These are phyloP conservation scores for Microtus oregoni DNA, from an alignment of 2,113 vertebrate species.

Conservation along the genomic window DNA sequence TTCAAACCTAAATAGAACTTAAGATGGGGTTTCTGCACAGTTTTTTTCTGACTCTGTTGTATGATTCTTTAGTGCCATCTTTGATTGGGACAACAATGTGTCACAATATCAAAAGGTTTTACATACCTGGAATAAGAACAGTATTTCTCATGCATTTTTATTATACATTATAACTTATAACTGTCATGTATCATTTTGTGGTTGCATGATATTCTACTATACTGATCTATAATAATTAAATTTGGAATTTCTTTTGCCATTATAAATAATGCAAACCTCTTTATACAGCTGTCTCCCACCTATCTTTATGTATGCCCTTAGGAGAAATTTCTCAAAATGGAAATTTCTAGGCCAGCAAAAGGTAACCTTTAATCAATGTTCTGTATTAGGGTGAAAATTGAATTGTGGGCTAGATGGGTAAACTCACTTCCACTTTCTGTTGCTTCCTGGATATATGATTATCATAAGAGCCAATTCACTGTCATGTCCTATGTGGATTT, in stretches of 20 bases:
- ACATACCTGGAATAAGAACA: background rate
- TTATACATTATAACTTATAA: background rate
- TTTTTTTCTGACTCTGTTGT: background rate
- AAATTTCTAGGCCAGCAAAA: background rate
- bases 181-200: background rate
- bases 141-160: background rate
- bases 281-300: background rate
- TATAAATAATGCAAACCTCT: background rate
- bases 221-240: background rate
- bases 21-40: background rate
- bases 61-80: background rate
- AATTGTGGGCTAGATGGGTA: background rate
- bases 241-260: conserved; percentile 1
- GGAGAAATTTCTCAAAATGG: background rate
- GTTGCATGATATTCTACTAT: background rate
- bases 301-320: background rate
- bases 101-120: background rate
- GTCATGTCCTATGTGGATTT: background rate
- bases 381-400: background rate
- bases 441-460: background rate
- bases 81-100: background rate
- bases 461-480: background rate
- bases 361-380: background rate
- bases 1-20: too few relatives aligned
- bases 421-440: background rate